These are phyloP conservation scores for Galeopsomyia nigrocyanea DNA, from an alignment of 2,888 invertebrate genomes.

Conservation along the genomic window DNA sequence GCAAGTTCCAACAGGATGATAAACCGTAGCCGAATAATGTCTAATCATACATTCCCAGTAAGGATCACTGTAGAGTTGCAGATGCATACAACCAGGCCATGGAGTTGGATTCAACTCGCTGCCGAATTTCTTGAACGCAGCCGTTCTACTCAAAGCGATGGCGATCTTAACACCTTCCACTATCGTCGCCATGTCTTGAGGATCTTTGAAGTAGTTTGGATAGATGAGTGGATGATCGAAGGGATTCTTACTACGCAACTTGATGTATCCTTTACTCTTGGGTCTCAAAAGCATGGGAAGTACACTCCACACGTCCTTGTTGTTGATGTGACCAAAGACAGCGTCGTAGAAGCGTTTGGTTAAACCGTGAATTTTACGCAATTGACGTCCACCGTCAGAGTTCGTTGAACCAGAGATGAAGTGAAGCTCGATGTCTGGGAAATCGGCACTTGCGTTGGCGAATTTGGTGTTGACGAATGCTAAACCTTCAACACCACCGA, in stretches of 20 bases:
- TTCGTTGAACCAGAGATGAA: slow-evolving; percentile 90
- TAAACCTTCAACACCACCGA: slow-evolving; percentile 91
- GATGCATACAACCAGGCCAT: slow-evolving; percentile 83
- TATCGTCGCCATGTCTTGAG: slow-evolving; percentile 83
- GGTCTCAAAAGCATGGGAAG: slow-evolving; percentile 89
- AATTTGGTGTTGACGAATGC: slow-evolving; percentile 92
- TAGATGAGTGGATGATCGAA: slow-evolving; percentile 90
- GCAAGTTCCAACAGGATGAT: slow-evolving; percentile 88
- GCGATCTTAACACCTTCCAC: slow-evolving; percentile 90
- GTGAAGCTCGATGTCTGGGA: slow-evolving; percentile 91
- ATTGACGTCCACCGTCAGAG: slow-evolving; percentile 86
- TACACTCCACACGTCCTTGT: slow-evolving; percentile 86
- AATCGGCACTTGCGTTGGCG: slow-evolving; percentile 83
- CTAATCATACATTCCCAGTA: slow-evolving; percentile 93
- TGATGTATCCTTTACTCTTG: slow-evolving; percentile 85
- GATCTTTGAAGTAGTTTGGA: slow-evolving; percentile 90
- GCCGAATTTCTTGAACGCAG: slow-evolving; percentile 81
- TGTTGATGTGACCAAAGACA: slow-evolving; percentile 82
- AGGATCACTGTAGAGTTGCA: slow-evolving; percentile 78
- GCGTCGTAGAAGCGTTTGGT: slow-evolving; percentile 81
- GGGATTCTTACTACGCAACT: slow-evolving; percentile 85
- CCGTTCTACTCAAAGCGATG: slow-evolving; percentile 83
- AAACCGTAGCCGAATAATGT: slow-evolving; percentile 83
- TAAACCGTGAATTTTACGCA: slow-evolving; percentile 85
- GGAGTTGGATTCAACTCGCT: slow-evolving; percentile 78